Evolutionary conservation across 1,140 invertebrate species (phyloP), one percentile per base, ranked within the genome.

Genomic region (Drosophila littoralis): DNA sequence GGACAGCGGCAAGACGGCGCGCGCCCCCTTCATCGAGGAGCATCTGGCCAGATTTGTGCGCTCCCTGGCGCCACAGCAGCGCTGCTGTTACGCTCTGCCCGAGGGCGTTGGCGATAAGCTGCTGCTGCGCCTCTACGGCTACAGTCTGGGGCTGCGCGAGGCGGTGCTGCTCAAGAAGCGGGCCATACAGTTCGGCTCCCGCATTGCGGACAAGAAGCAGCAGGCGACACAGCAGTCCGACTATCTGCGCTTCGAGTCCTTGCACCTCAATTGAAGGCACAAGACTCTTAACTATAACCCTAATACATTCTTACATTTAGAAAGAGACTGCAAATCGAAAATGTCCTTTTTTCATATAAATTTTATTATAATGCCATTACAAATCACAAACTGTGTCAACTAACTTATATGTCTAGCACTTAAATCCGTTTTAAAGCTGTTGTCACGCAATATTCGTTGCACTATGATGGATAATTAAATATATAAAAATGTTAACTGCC

Each of bases 141-240:
- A 93, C 73, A 93, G 95, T 79, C 91, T 98, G 17, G 97, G 97
- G 8, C 92, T 97, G 4, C 91, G 86, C 69, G 92, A 94, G 50
- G 95, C 96, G 15, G 95, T 96, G 1, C 90, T 92, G 50, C 94
- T 97, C 50, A 96, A 97, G 46, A 99, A 99, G 93, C 92, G 97
- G 93, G 98, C 98, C 12, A 96, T 99, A 54, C 98, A 99, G 92
- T 99, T 99, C 95, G 98, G 98, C n/a, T 98, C 98, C 0, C 94
- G 97, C 89, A 98, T 99, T 80, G 98, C 98, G 4, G 97, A 99
- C 92, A 94, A 95, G 43, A 98, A 97, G 92, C 96, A 98, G 93
- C 98, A 97, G 92, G 98, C 96, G 15, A 94, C 94, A 76, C 95
- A 98, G 91, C 79, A 95, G 51, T 97, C 96, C 46, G 38, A 46